A percentile compares a stretch with the other conserved stretches of the same genome.
Conservation (phyloP, 2,888 invertebrate species). For the Chrysopilus asiliformis region DNA sequence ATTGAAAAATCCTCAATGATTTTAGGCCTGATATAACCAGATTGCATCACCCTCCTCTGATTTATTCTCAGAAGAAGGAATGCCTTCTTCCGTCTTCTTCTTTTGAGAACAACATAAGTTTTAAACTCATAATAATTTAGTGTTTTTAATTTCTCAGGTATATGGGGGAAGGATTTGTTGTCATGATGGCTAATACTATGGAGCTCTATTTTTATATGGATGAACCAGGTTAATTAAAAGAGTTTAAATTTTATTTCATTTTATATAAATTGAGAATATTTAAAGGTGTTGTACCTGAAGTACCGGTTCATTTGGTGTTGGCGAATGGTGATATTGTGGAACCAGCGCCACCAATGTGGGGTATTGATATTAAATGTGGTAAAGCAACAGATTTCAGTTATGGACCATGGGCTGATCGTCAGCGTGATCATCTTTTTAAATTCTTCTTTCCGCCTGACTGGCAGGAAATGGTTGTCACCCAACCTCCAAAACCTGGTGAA, state of each 20-base stretch:
- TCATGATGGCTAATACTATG: slow-evolving; percentile 88
- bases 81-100: no score
- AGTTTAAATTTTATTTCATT: no score
- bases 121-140: not conserved
- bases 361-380: slow-evolving; percentile 88
- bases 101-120: no score
- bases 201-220: slow-evolving; percentile 97
- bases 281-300: slow-evolving; percentile 81
- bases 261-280: no score
- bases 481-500: slow-evolving; percentile 75
- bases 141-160: slow-evolving; percentile 43
- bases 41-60: no score
- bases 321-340: slow-evolving; percentile 90
- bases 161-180: slow-evolving; percentile 97
- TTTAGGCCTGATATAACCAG: no score
- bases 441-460: slow-evolving; percentile 92
- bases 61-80: no score
- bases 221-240: slow-evolving; percentile 44
- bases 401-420: slow-evolving; percentile 98
- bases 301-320: slow-evolving; percentile 75
- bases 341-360: slow-evolving; percentile 89
- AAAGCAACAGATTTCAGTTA: slow-evolving; percentile 91
- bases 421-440: slow-evolving; percentile 86
- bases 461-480: slow-evolving; percentile 64
- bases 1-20: no score